Evolutionary conservation across 2,888 invertebrate species (phyloP).

Genomic region (Lithophane ornitopus): DNA sequence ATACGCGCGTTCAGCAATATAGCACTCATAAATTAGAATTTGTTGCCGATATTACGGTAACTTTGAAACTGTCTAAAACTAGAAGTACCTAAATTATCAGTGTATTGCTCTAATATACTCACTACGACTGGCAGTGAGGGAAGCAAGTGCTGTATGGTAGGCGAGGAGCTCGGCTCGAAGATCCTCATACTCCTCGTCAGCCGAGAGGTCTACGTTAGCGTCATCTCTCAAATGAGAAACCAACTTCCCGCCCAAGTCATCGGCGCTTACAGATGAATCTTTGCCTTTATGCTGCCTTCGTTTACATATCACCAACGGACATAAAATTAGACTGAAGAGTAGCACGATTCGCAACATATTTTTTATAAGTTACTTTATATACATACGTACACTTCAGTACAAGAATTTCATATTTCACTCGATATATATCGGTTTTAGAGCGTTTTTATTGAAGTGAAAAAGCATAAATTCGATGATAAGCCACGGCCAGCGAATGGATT

Average conservation of each 20-base stretch:
- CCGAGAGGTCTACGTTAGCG: conserved; percentile 81
- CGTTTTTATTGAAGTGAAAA: conserved; percentile 79
- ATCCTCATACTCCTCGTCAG: conserved; percentile 86
- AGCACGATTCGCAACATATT: conserved; percentile 76
- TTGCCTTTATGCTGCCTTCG: conserved; percentile 33
- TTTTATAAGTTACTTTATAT: conserved; percentile 58
- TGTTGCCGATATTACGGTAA: not conserved
- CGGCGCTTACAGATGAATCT: conserved; percentile 41
- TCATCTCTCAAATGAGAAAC: conserved; percentile 78
- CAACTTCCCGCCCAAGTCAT: conserved; percentile 73
- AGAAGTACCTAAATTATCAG: not conserved
- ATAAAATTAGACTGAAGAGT: conserved; percentile 70
- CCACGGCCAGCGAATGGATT: conserved; percentile 65
- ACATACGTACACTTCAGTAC: conserved; percentile 46
- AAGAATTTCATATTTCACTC: conserved; percentile 55
- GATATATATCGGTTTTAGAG: conserved; percentile 53
- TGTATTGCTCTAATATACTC: conserved; percentile 43
- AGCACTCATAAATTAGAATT: conserved; percentile 5
- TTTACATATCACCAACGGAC: conserved; percentile 55
- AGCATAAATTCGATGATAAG: conserved; percentile 82
- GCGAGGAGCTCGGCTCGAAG: conserved; percentile 85
- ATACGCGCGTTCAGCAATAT: not conserved
- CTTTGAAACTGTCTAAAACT: not conserved
- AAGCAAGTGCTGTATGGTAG: conserved; percentile 81
- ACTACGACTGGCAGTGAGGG: conserved; percentile 73